Percentiles rank a stretch among this genome's conserved stretches.
Conservation (phyloP, 1,140 invertebrate genomes). For the Calliphora vicina region DNA sequence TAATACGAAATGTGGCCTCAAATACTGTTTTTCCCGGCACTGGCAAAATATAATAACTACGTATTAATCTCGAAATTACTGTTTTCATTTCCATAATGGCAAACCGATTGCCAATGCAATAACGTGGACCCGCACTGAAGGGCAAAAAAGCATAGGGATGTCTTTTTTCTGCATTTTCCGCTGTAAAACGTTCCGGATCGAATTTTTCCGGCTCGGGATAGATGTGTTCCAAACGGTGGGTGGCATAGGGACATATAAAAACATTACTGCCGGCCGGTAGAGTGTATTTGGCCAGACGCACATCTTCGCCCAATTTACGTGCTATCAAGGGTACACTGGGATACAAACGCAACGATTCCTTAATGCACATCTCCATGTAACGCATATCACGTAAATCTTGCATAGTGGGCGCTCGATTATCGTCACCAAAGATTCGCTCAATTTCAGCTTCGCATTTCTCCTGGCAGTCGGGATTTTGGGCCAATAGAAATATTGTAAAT, state of each 20-base stretch:
- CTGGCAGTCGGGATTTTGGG: conserved; percentile 70
- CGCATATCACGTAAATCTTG: conserved; percentile 70
- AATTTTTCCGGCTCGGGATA: conserved; percentile 78
- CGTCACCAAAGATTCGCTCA: conserved; percentile 67
- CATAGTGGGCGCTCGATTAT: conserved; percentile 64
- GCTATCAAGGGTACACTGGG: conserved; percentile 75
- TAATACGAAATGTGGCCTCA: conserved; percentile 66
- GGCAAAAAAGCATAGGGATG: conserved; percentile 74
- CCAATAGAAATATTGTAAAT: conserved; percentile 70
- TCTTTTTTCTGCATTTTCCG: conserved; percentile 66
- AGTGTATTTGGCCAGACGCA: conserved; percentile 63
- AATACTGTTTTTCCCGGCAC: conserved; percentile 65
- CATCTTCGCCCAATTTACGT: conserved; percentile 68
- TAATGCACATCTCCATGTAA: conserved; percentile 75
- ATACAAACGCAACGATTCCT: conserved; percentile 71
- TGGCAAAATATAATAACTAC: conserved; percentile 67
- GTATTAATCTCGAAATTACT: conserved; percentile 71
- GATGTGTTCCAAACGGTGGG: conserved; percentile 72
- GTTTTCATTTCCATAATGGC: conserved; percentile 78
- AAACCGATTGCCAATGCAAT: conserved; percentile 72
- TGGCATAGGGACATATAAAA: conserved; percentile 66
- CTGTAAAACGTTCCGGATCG: conserved; percentile 75
- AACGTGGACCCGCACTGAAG: conserved; percentile 71
- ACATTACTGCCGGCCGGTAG: conserved; percentile 63
- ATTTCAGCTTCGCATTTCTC: conserved; percentile 70